Base-by-base conservation (phyloP, 2,888 invertebrate species). In the Allophyes oxyacanthae region DNA sequence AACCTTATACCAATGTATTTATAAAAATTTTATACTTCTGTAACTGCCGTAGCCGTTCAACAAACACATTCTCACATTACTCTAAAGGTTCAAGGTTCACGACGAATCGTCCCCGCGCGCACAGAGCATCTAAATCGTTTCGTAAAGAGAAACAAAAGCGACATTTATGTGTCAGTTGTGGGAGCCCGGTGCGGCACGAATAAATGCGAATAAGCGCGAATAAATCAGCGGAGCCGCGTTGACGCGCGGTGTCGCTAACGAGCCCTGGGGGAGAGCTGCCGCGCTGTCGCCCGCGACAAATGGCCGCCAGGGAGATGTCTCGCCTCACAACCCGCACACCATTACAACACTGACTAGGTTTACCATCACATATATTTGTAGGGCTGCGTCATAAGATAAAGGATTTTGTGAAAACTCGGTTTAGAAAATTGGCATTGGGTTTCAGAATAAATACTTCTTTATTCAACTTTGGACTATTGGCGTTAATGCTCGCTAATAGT, bases 151-250 rank as follows among this genome's bases (percentile, higher is more conserved):
- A 90, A 89, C 91, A 92, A 92, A 90, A 87, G 87, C 87, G 92
- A 92, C 93, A 86, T 91, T 92, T 91, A 92, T 92, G 88, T 92
- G 91, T 89, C 92, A 91, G 89, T 86, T 87, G 86, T 87, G 85
- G 79, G 82, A 78, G 82, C 81, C 61, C 55, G 69, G 53, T 11
- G 56, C 64, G 57, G 77, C 78, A 79, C 70, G 79, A 80, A 82
- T 64, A 68, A 67, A 64, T 68, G 68, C 58, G 49, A 51, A 60
- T 65, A 56, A 60, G 59, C 28, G 73, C 72, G 84, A 83, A 92
- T 93, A 93, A 92, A 92, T 93, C 91, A 90, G 78, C 65, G 36
- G 15, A 69, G 78, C 42, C 64, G 82, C 81, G 82, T 70, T 82
- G 85, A 82, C 84, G 77, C 81, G 85, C 81, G 86, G 81, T 84